phyloP scores from a whole-genome alignment of 2,888 invertebrate species.

The Psylliodes chrysocephalus region DNA sequence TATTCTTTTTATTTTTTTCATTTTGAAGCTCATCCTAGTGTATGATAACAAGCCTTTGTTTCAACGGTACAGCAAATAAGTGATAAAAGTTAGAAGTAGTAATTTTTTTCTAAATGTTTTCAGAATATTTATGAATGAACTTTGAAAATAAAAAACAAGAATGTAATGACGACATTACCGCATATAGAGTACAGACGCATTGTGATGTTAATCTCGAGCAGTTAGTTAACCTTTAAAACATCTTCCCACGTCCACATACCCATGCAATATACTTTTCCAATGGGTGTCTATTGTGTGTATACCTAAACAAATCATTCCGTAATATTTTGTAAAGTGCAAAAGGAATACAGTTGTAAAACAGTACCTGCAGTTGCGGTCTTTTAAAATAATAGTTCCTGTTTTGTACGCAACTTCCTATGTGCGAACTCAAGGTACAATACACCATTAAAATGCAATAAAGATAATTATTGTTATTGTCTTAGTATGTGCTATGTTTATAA shows the following conservation, averaged over 20 bases:
- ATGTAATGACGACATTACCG: no score
- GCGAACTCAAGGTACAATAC: background rate
- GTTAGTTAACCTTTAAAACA: no score
- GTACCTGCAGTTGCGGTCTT: background rate
- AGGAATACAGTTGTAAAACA: constrained; percentile 17
- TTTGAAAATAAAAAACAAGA: no score
- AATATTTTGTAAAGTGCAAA: background rate
- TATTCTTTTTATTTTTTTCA: no score
- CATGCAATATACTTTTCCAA: background rate
- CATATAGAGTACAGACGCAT: no score
- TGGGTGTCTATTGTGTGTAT: background rate
- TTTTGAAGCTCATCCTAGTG: no score
- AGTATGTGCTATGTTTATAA: background rate
- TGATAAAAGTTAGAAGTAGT: no score
- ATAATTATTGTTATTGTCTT: constrained; percentile 2
- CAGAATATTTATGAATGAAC: no score
- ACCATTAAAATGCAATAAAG: background rate
- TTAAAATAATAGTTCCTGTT: constrained; percentile 6
- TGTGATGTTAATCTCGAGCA: no score
- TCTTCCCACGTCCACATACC: background rate
- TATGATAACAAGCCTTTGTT: no score
- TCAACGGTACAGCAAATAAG: no score
- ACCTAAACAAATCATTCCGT: background rate
- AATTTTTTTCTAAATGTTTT: no score
- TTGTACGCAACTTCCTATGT: constrained; percentile 15